Conservation (phyloP, 1,140 invertebrate genomes). For the Drosophila ananassae region DNA sequence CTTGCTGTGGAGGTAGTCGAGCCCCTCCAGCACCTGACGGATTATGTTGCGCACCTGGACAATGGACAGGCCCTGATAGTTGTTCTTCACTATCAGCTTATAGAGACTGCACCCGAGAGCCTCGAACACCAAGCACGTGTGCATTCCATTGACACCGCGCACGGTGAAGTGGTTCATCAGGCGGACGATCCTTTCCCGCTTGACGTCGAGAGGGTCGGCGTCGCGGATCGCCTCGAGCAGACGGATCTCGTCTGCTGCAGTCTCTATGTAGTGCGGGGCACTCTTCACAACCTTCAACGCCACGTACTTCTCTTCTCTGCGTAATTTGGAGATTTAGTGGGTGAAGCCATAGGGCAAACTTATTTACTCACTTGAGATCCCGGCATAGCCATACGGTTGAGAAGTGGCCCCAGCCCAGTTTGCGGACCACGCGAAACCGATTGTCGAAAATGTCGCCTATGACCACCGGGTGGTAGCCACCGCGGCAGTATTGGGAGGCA, state of each 20-base stretch:
- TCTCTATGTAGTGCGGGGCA: constrained; percentile 98
- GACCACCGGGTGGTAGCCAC: constrained; percentile 97
- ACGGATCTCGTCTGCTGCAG: constrained; percentile 99
- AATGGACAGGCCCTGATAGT: constrained; percentile 98
- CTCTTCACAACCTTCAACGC: constrained; percentile 99
- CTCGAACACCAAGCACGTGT: constrained; percentile 99
- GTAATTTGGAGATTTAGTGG: neutral
- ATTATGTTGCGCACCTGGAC: constrained; percentile 98
- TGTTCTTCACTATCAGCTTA: constrained; percentile 98
- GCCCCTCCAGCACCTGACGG: constrained; percentile 95
- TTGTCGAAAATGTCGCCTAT: constrained; percentile 97
- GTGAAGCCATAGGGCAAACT: neutral
- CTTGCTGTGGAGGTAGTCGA: constrained; percentile 98
- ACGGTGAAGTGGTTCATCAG: constrained; percentile 99
- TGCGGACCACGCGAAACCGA: constrained; percentile 97
- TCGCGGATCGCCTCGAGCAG: constrained; percentile 96
- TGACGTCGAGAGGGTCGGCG: constrained; percentile 93
- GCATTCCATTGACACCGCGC: constrained; percentile 97
- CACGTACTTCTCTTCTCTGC: constrained; percentile 94
- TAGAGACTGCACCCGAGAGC: constrained; percentile 98
- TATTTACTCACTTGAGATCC: constrained; percentile 88
- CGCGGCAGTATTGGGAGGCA: constrained; percentile 96
- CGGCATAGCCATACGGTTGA: constrained; percentile 99
- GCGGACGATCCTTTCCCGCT: constrained; percentile 97
- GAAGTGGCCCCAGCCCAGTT: constrained; percentile 99